Evolutionary conservation across 2,113 vertebrate genomes (phyloP).

Genomic region (Vulpes lagopus): DNA sequence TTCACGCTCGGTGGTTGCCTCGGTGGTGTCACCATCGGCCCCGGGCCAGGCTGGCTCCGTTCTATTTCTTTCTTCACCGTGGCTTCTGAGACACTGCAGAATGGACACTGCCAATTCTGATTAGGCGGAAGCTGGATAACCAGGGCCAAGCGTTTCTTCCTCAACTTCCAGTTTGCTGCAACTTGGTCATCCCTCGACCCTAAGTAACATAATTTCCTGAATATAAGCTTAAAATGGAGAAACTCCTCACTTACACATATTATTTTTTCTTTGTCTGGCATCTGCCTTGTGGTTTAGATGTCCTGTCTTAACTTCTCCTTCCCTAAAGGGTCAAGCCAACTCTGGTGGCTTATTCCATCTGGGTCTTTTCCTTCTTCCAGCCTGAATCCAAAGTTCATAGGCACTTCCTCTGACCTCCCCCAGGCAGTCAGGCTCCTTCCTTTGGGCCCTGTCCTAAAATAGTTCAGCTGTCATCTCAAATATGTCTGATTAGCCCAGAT

Average conservation of each 20-base stretch:
- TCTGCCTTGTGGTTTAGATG: background rate
- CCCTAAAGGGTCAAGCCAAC: background rate
- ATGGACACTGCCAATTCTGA: accelerated
- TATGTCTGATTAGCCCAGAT: background rate
- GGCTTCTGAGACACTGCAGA: background rate
- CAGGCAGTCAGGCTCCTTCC: background rate
- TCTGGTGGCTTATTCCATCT: background rate
- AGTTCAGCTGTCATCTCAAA: background rate
- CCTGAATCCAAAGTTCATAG: background rate
- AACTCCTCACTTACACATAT: background rate
- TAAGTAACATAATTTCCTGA: background rate
- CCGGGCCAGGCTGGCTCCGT: background rate
- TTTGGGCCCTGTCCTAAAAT: background rate
- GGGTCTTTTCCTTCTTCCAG: background rate
- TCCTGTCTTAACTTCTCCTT: slow-evolving; percentile 6
- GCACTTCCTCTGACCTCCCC: background rate
- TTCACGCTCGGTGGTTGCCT: background rate
- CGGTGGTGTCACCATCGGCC: background rate
- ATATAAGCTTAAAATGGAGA: background rate
- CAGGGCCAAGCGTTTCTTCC: background rate
- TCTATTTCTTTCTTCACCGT: background rate
- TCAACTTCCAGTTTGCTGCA: background rate
- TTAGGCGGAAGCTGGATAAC: accelerated
- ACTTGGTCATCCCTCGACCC: background rate
- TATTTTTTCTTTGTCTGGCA: background rate